Evolutionary conservation across 2,888 invertebrate species (phyloP).

Genomic region (Keiferia lycopersicella): DNA sequence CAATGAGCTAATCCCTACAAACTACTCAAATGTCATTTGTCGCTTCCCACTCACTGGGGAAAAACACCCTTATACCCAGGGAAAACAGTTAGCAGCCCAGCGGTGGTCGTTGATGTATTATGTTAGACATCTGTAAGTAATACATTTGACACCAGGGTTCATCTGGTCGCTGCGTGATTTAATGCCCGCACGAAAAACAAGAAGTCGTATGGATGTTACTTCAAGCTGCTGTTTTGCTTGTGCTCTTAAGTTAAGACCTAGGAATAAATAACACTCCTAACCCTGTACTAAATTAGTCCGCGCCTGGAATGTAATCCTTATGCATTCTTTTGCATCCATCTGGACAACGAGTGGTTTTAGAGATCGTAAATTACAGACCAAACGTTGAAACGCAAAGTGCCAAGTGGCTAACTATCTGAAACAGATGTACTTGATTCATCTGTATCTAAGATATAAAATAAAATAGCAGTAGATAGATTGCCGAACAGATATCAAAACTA

Average conservation of each 20-base stretch:
- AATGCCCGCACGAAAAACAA: no score
- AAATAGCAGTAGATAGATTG: no score
- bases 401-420: neutral
- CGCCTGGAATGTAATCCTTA: neutral
- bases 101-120: neutral
- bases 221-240: no score
- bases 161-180: no score
- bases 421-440: neutral
- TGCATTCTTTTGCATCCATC: neutral
- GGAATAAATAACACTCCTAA: no score
- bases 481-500: no score
- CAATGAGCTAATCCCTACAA: no score
- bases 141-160: no score
- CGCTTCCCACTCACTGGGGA: neutral
- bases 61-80: neutral
- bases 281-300: neutral
- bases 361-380: neutral
- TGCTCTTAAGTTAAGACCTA: no score
- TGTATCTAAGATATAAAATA: neutral
- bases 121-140: neutral
- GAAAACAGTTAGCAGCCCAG: no score
- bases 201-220: no score
- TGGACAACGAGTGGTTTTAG: neutral
- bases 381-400: neutral
- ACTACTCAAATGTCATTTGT: no score